Evolutionary conservation across 2,888 invertebrate genomes (phyloP).

Genomic region (Spilosoma lubricipeda): DNA sequence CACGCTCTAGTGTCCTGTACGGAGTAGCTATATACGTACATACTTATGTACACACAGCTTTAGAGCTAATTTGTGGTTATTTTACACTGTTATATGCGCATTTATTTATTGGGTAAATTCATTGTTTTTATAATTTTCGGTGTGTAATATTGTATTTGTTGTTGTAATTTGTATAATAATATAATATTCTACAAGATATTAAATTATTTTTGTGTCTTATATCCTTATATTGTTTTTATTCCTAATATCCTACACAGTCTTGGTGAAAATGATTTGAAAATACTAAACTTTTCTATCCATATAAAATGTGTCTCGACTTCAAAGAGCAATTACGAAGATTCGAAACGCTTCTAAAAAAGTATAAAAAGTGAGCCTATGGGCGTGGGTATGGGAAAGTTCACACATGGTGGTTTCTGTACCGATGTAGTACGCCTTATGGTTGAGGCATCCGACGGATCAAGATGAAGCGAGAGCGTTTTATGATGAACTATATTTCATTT

Average conservation of each 20-base stretch:
- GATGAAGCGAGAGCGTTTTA: constrained; percentile 46
- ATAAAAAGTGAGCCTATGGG: constrained; percentile 65
- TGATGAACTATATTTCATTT: neutral
- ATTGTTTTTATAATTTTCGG: neutral
- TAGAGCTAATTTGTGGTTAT: constrained; percentile 4
- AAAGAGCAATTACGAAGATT: constrained; percentile 63
- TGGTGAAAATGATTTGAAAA: neutral
- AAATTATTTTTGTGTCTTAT: neutral
- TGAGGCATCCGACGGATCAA: constrained; percentile 38
- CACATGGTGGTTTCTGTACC: constrained; percentile 79
- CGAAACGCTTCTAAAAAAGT: constrained; percentile 66
- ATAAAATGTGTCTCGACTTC: constrained; percentile 57
- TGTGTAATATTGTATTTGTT: neutral
- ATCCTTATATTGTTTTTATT: neutral
- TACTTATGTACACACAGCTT: constrained; percentile 20
- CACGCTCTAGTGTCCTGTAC: constrained; percentile 25
- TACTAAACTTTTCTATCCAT: constrained; percentile 18
- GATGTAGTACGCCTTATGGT: constrained; percentile 58
- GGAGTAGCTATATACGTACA: neutral
- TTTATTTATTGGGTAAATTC: neutral
- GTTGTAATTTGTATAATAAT: too few relatives aligned
- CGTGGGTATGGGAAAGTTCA: constrained; percentile 86
- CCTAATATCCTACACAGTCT: neutral
- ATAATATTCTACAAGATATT: too few relatives aligned
- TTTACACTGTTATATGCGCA: constrained; percentile 1